Percentiles rank a stretch among this genome's conserved stretches.
Evolutionary conservation across 2,888 invertebrate genomes (phyloP).

Genomic region (Conchocele bisecta): DNA sequence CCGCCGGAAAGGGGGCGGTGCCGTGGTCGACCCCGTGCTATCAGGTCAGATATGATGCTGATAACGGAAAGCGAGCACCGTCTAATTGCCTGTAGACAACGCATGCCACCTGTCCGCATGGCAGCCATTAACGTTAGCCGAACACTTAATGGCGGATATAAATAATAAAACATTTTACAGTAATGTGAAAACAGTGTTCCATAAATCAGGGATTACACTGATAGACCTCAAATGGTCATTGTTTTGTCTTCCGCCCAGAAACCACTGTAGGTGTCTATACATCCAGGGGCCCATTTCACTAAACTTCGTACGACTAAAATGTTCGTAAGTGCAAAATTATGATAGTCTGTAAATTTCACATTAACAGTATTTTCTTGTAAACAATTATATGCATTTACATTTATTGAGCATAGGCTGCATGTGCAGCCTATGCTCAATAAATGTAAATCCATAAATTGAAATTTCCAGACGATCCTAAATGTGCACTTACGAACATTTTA

Average conservation of each 20-base stretch:
- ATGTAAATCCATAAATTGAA: too few relatives aligned
- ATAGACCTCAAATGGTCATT: not conserved
- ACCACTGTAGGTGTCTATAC: not conserved
- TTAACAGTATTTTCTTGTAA: too few relatives aligned
- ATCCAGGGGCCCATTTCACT: not conserved
- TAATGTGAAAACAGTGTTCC: slow-evolving; percentile 18
- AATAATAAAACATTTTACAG: slow-evolving; percentile 41
- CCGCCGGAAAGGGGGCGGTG: too few relatives aligned
- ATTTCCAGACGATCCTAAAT: too few relatives aligned
- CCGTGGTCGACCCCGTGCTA: too few relatives aligned
- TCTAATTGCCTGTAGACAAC: slow-evolving; percentile 37
- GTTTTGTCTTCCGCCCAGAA: not conserved
- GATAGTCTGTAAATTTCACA: too few relatives aligned
- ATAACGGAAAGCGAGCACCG: slow-evolving; percentile 21
- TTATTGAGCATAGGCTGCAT: too few relatives aligned
- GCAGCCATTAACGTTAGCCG: slow-evolving; percentile 46
- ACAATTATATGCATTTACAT: too few relatives aligned
- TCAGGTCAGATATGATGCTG: slow-evolving; percentile 23
- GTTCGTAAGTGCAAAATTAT: too few relatives aligned
- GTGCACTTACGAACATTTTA: too few relatives aligned
- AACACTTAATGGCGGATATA: slow-evolving; percentile 33
- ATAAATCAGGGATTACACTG: not conserved
- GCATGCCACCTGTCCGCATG: slow-evolving; percentile 50
- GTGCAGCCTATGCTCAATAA: too few relatives aligned
- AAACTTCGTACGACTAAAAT: not conserved